Conservation (phyloP, 2,797 vertebrate species). For the Macropodus opercularis region DNA sequence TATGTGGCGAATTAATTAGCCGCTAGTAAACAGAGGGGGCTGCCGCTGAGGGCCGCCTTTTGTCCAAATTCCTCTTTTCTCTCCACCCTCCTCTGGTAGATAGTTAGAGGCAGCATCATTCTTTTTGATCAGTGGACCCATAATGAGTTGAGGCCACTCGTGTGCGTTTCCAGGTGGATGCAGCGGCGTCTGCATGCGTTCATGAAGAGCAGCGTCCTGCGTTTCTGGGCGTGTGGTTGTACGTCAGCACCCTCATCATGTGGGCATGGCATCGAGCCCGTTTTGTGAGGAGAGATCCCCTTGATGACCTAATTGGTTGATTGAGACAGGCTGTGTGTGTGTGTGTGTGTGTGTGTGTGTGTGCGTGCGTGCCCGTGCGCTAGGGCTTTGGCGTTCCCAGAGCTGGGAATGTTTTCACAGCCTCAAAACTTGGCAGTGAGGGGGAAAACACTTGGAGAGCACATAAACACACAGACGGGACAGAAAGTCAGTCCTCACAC, state of each 20-base stretch:
- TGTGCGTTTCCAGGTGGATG: constrained; percentile 47
- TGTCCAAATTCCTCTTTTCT: constrained; percentile 91
- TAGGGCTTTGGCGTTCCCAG: constrained; percentile 63
- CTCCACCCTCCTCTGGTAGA: constrained; percentile 70
- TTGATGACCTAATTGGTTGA: constrained; percentile 91
- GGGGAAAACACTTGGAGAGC: constrained; percentile 67
- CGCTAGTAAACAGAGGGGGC: constrained; percentile 98
- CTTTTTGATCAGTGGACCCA: constrained; percentile 91
- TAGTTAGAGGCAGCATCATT: constrained; percentile 93
- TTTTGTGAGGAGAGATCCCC: constrained; percentile 77
- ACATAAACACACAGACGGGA: constrained; percentile 21
- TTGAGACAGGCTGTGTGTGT: constrained; percentile 78
- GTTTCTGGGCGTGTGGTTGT: constrained; percentile 45
- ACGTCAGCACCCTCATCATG: constrained; percentile 69
- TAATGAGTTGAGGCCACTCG: constrained; percentile 62
- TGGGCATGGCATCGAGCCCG: constrained; percentile 79
- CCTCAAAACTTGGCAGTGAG: constrained; percentile 74
- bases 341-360: constrained; percentile 28
- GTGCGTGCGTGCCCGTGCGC: constrained; percentile 23
- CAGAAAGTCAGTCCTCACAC: constrained; percentile 26
- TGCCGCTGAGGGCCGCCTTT: constrained; percentile 88
- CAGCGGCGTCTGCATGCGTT: constrained; percentile 10
- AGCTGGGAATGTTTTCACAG: constrained; percentile 79
- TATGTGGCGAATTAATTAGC: constrained; percentile 99
- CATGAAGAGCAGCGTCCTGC: constrained; percentile 46